phyloP scores from a whole-genome alignment of 2,797 vertebrate species.

The Catharus ustulatus region DNA sequence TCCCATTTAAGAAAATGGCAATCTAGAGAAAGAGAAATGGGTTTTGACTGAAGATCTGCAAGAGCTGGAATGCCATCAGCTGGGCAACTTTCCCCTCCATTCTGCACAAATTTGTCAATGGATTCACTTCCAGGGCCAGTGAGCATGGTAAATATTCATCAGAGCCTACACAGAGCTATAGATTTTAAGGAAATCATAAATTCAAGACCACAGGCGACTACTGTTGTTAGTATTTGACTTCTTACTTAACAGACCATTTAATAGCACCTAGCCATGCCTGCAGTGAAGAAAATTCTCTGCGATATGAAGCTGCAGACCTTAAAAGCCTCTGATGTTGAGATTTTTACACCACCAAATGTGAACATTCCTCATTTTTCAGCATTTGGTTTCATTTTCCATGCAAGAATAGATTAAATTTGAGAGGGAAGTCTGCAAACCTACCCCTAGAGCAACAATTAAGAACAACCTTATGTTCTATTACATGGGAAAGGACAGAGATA shows the following conservation, averaged over 20 bases:
- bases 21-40: not conserved
- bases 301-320: not conserved
- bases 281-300: not conserved
- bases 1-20: not conserved
- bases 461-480: not conserved
- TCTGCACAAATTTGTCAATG: not conserved
- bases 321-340: not conserved
- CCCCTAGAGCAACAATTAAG: slow-evolving; percentile 14
- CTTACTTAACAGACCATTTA: not conserved
- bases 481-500: not conserved
- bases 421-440: slow-evolving; percentile 1
- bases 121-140: not conserved
- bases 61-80: not conserved
- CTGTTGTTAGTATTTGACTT: not conserved
- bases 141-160: not conserved
- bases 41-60: not conserved
- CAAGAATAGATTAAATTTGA: not conserved
- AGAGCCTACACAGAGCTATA: not conserved
- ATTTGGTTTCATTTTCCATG: not conserved
- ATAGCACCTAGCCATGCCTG: not conserved
- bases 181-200: slow-evolving; percentile 2
- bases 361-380: not conserved
- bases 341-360: not conserved
- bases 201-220: not conserved
- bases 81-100: not conserved